phyloP scores from a whole-genome alignment of 2,797 vertebrate genomes.

The Neomorphus geoffroyi region DNA sequence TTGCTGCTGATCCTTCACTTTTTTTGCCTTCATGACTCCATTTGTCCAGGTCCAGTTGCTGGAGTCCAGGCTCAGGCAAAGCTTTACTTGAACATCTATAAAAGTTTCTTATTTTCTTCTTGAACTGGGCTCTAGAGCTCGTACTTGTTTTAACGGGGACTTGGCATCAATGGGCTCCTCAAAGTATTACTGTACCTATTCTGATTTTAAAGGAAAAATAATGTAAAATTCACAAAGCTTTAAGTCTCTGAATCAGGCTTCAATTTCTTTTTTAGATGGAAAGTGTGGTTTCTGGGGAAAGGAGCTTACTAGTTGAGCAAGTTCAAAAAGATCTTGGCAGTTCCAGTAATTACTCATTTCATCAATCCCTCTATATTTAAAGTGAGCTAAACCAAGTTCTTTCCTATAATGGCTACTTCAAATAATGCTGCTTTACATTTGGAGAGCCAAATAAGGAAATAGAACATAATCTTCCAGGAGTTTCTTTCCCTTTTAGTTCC shows the following conservation, averaged over 20 bases:
- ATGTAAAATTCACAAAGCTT: not conserved
- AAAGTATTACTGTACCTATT: not conserved
- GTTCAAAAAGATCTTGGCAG: not conserved
- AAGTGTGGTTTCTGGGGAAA: not conserved
- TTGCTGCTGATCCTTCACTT: not conserved
- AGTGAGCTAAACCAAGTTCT: not conserved
- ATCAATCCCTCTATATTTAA: conserved; percentile 35
- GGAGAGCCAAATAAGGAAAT: conserved; percentile 52
- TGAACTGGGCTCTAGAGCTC: not conserved
- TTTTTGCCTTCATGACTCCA: not conserved
- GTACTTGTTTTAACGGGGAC: not conserved
- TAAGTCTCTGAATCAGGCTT: not conserved
- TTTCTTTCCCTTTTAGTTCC: conserved; percentile 4
- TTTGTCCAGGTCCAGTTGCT: not conserved
- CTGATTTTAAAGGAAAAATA: not conserved
- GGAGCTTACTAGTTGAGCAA: not conserved
- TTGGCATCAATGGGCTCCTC: not conserved
- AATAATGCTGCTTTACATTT: conserved; percentile 56
- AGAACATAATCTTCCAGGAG: conserved; percentile 29
- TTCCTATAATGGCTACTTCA: conserved; percentile 42
- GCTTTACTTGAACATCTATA: not conserved
- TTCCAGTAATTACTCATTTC: conserved; percentile 53
- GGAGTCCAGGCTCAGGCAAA: not conserved
- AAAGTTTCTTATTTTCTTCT: not conserved
- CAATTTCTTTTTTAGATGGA: conserved; percentile 23